phyloP scores from a whole-genome alignment of 2,797 vertebrate species.

The Microctenopoma stevenorrisi region DNA sequence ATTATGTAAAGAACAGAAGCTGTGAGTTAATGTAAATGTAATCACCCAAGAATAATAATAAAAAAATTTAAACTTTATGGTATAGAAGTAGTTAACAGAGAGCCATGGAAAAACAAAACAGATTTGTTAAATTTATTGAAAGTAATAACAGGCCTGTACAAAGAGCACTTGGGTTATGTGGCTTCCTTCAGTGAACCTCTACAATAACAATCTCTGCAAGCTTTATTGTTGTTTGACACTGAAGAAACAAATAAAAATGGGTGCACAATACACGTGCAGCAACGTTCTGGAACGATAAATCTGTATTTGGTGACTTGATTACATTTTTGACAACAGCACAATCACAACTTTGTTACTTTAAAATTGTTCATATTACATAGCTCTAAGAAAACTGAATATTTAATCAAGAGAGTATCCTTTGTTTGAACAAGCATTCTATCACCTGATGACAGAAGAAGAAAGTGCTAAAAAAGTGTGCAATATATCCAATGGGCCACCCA shows the following conservation, averaged over 20 bases:
- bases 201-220: conserved; percentile 7
- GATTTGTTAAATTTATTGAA: conserved; percentile 32
- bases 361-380: neutral
- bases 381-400: conserved; percentile 1
- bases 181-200: conserved; percentile 21
- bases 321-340: conserved; percentile 13
- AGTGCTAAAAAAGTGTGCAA: conserved; percentile 6
- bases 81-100: too few species aligned
- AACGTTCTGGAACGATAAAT: conserved; percentile 19
- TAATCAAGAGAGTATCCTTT: neutral
- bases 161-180: neutral
- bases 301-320: conserved; percentile 18
- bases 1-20: too few species aligned
- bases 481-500: conserved; percentile 5
- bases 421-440: conserved; percentile 14
- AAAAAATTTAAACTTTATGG: too few species aligned
- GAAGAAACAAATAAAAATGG: conserved; percentile 48
- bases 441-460: neutral
- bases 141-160: conserved; percentile 13
- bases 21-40: too few species aligned
- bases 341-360: neutral
- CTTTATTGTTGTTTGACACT: conserved; percentile 29
- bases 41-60: too few species aligned
- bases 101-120: neutral
- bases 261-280: conserved; percentile 9